Evolutionary conservation across 2,888 invertebrate genomes (phyloP).

Genomic region (Marasmarcha lunaedactyla): DNA sequence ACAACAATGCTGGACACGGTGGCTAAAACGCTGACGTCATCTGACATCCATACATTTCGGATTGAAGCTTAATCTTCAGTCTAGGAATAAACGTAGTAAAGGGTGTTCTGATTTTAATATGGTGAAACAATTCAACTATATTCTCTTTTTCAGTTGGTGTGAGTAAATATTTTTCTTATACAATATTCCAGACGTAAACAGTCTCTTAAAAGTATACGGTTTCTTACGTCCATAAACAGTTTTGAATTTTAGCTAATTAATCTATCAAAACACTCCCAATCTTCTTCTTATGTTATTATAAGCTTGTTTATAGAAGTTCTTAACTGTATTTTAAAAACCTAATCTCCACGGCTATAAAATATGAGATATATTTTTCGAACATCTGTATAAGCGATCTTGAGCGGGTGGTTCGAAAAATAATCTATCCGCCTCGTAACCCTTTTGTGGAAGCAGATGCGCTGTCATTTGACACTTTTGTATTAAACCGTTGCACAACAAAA

Average conservation of each 20-base stretch:
- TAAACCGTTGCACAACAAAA: constrained; percentile 70
- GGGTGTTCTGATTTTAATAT: constrained; percentile 30
- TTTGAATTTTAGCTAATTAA: too few relatives aligned
- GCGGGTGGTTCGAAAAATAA: constrained; percentile 68
- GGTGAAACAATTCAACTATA: too few relatives aligned
- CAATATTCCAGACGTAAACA: too few relatives aligned
- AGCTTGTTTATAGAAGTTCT: too few relatives aligned
- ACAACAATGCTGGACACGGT: constrained; percentile 47
- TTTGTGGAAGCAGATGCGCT: constrained; percentile 66
- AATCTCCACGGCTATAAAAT: constrained; percentile 1
- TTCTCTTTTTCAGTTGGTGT: too few relatives aligned
- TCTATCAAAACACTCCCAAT: too few relatives aligned
- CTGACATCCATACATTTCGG: constrained; percentile 49
- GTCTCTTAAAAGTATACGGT: too few relatives aligned
- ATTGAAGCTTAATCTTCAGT: constrained; percentile 38
- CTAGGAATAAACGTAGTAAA: constrained; percentile 16
- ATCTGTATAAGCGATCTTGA: constrained; percentile 67
- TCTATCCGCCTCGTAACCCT: constrained; percentile 64
- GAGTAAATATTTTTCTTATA: too few relatives aligned
- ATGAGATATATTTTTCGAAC: constrained; percentile 24
- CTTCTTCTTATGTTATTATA: too few relatives aligned
- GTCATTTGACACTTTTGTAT: constrained; percentile 72
- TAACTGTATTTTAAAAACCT: too few relatives aligned
- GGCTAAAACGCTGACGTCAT: constrained; percentile 48
- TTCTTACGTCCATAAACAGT: too few relatives aligned